phyloP scores from a whole-genome alignment of 2,797 vertebrate genomes.

The Pseudochirops corinnae region DNA sequence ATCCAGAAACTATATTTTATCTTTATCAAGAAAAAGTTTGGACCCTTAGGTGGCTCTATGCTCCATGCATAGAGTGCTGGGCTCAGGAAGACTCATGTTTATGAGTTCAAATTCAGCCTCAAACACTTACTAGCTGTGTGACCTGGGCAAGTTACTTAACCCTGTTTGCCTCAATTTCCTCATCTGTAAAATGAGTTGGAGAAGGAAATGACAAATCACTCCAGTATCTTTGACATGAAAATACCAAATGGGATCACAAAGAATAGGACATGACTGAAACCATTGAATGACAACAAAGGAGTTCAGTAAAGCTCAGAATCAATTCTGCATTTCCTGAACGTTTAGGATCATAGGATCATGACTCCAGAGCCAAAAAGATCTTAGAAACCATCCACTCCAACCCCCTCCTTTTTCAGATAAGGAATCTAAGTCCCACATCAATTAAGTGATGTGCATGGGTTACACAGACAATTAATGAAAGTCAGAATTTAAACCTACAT shows the following conservation, averaged over 20 bases:
- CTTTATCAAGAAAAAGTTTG: neutral
- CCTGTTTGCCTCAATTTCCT: no score
- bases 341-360: neutral
- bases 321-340: neutral
- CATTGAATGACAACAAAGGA: neutral
- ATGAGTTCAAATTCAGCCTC: no score
- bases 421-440: neutral
- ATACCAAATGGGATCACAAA: no score
- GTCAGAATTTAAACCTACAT: neutral
- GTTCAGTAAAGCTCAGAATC: neutral
- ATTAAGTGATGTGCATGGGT: neutral
- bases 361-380: neutral
- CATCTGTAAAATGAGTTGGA: no score
- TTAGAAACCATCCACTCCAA: neutral
- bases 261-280: neutral
- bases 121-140: no score
- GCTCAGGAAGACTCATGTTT: no score
- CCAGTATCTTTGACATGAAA: no score
- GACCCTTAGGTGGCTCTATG: no score
- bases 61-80: no score
- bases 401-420: neutral
- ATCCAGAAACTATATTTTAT: neutral
- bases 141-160: no score
- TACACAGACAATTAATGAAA: neutral
- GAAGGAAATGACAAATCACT: no score